Percentiles rank a stretch among this genome's conserved stretches.
Conservation (phyloP, 1,140 invertebrate genomes). For the Calliphora vicina region DNA sequence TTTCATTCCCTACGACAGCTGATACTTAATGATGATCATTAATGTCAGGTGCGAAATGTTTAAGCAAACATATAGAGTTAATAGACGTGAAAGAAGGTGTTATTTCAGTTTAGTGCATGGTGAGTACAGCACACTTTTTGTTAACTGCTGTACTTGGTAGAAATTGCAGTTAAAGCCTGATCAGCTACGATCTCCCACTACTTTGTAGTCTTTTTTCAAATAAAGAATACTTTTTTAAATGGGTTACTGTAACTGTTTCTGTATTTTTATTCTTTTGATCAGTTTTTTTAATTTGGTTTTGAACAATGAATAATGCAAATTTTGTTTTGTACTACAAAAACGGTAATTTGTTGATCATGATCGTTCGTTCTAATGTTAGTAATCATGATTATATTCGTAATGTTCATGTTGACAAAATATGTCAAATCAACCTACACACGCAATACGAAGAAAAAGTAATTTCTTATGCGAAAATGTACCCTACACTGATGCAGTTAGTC, state of each 20-base stretch:
- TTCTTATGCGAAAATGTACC: too few species aligned
- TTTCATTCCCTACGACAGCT: not conserved
- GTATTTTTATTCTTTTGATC: not conserved
- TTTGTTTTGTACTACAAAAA: not conserved
- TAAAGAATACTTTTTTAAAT: not conserved
- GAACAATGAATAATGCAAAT: too few species aligned
- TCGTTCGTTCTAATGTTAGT: not conserved
- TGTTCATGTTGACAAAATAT: constrained; percentile 21
- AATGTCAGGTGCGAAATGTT: not conserved
- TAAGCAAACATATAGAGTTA: not conserved
- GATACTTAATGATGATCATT: too few species aligned
- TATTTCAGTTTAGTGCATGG: not conserved
- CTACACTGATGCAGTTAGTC: too few species aligned
- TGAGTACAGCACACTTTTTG: not conserved
- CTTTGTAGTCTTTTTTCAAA: not conserved
- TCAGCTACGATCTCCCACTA: not conserved
- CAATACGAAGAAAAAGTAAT: not conserved
- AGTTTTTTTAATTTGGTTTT: not conserved
- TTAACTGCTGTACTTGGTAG: not conserved
- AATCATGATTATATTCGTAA: not conserved
- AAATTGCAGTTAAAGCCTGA: not conserved
- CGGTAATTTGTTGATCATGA: not conserved
- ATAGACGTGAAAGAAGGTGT: not conserved
- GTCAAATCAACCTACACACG: constrained; percentile 21
- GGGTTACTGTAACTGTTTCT: not conserved